These are phyloP conservation scores for Elegia similella DNA, from an alignment of 2,888 invertebrate species.

Conservation along the genomic window DNA sequence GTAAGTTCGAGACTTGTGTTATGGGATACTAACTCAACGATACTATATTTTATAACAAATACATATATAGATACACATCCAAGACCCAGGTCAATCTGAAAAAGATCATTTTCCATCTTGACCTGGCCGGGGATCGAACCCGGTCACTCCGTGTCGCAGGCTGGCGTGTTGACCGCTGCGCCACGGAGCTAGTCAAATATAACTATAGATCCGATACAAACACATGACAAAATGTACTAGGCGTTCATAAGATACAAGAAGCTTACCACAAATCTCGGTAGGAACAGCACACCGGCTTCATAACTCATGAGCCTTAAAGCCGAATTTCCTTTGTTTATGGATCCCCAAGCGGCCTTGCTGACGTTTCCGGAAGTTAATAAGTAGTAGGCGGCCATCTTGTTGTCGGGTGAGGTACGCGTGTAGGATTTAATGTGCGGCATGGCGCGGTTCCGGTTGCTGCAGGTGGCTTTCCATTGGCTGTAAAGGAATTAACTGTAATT, in stretches of 20 bases:
- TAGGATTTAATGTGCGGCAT: conserved; percentile 98
- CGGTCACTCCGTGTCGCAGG: too few relatives aligned
- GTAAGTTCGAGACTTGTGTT: too few relatives aligned
- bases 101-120: too few relatives aligned
- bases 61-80: too few relatives aligned
- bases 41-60: too few relatives aligned
- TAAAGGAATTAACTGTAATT: background rate
- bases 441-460: conserved; percentile 86
- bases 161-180: too few relatives aligned
- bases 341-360: conserved; percentile 99
- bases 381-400: conserved; percentile 88
- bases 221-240: background rate
- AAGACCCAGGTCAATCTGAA: too few relatives aligned
- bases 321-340: conserved; percentile 80
- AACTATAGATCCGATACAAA: too few relatives aligned
- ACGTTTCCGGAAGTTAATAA: conserved; percentile 96
- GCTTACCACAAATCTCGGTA: conserved; percentile 91
- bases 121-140: too few relatives aligned
- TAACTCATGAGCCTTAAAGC: conserved; percentile 89
- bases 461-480: conserved; percentile 92
- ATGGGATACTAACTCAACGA: too few relatives aligned
- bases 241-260: background rate
- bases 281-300: conserved; percentile 94
- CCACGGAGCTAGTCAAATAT: too few relatives aligned
- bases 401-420: conserved; percentile 86